Conservation (phyloP, 2,113 vertebrate genomes). For the Tylochromis polylepis region DNA sequence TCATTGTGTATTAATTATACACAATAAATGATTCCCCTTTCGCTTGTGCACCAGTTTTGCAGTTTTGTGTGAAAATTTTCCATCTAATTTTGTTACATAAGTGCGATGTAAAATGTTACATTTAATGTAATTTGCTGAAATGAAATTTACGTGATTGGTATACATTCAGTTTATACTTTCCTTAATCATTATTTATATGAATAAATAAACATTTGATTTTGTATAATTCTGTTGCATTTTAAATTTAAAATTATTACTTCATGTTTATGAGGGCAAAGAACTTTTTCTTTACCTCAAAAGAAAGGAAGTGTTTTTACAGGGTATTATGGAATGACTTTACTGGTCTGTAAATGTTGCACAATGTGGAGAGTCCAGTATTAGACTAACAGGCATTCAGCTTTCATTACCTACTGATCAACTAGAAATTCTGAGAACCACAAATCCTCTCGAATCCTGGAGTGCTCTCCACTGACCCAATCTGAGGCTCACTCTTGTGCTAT, state of each 20-base stretch:
- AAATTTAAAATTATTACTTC: neutral
- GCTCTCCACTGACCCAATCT: neutral
- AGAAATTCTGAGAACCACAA: neutral
- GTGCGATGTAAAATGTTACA: neutral
- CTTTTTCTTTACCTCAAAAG: neutral
- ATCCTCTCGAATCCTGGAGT: neutral
- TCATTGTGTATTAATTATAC: neutral
- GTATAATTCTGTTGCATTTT: neutral
- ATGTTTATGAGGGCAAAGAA: neutral
- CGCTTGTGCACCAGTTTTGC: neutral
- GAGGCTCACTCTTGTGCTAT: neutral
- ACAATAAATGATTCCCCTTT: neutral
- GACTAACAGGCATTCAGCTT: neutral
- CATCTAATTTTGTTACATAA: neutral
- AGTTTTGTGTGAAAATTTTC: neutral
- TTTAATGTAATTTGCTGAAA: neutral
- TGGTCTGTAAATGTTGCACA: neutral
- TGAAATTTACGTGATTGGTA: neutral
- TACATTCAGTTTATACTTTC: neutral
- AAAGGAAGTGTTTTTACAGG: rapidly evolving
- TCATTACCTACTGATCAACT: neutral
- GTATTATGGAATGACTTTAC: neutral
- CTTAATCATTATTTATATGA: neutral
- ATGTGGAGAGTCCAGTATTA: neutral
- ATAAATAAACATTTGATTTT: neutral